Conservation (phyloP, 2,797 vertebrate species). For the Chloroceryle inda region DNA sequence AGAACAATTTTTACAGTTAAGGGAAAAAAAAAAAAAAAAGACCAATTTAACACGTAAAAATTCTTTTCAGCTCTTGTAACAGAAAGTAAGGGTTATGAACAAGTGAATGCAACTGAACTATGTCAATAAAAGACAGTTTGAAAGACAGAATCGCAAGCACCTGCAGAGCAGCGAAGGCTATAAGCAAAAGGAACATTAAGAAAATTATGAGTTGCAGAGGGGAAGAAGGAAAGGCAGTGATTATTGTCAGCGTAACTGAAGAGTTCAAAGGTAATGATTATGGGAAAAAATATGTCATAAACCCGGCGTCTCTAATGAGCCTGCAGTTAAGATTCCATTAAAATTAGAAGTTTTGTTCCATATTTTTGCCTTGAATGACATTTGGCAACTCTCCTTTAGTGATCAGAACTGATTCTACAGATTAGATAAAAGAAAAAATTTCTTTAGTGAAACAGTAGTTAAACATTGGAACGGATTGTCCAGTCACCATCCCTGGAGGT, state of each 20-base stretch:
- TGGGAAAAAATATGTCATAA: not conserved
- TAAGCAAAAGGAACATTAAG: not conserved
- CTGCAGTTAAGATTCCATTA: not conserved
- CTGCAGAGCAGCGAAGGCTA: not conserved
- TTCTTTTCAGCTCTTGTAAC: not conserved
- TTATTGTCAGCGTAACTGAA: not conserved
- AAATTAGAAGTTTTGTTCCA: not conserved
- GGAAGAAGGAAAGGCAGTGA: not conserved
- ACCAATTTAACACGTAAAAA: not conserved
- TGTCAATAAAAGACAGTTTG: not conserved
- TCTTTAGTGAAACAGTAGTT: too few relatives aligned
- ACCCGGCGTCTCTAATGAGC: not conserved
- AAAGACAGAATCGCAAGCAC: slow-evolving; percentile 23
- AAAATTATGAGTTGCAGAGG: not conserved
- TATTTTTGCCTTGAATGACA: not conserved
- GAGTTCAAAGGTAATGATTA: not conserved
- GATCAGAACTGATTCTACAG: not conserved
- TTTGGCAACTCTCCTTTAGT: not conserved
- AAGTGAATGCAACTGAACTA: slow-evolving; percentile 2
- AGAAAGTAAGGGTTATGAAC: not conserved
- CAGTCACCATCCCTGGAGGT: too few relatives aligned
- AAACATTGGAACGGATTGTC: too few relatives aligned
- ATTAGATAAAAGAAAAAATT: too few relatives aligned
- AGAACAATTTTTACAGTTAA: not conserved
- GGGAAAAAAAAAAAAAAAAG: not conserved